Base-by-base conservation (phyloP, 2,888 invertebrate genomes). In the Lasiommata megera region DNA sequence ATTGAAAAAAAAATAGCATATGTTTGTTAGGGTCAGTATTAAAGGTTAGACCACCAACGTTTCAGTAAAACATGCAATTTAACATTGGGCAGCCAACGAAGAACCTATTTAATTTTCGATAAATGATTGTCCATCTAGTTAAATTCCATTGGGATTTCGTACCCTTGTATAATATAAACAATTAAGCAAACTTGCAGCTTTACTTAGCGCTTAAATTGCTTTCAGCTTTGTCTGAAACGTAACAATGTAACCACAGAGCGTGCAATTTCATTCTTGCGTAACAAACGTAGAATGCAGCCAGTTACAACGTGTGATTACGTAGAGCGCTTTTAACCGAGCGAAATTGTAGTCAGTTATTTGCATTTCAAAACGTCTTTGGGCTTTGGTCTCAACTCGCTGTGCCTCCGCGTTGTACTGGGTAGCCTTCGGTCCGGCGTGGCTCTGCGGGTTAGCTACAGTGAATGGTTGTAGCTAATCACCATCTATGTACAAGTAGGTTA, bases 201-300 rank as follows among this genome's bases (percentile, higher is more conserved):
- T 12, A 44, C 28, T 44, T 23, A 44, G 12, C 23, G 12, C 44
- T n/a, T 29, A 44, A 44, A 44, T 28, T 28, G 44, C 44, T 44
- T 44, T 44, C 44, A 44, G 44, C 28, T 14, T 9, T 9, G 44
- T 12, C 28, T 44, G 14, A 43, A 12, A 44, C 14, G 9, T 28
- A 44, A 23, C 44, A 12, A 14, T 23, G 14, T 44, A 44, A 44
- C 44, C 44, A 28, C 44, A 44, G 14, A 44, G 44, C 28, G 3
- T 28, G 44, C 28, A 44, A 44, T 28, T 29, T 44, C 44, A 44
- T 29, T 44, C 14, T 28, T 12, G 28, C 12, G 44, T 44, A 14
- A 44, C 44, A 44, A 44, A 8, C 44, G 28, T 44, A 28, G 28
- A 29, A 44, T 29, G 44, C 44, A 44, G 28, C 28, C 44, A 29